Evolutionary conservation across 2,113 vertebrate species (phyloP), one percentile per base, ranked within the genome.

Genomic region (Malaclemys terrapin): DNA sequence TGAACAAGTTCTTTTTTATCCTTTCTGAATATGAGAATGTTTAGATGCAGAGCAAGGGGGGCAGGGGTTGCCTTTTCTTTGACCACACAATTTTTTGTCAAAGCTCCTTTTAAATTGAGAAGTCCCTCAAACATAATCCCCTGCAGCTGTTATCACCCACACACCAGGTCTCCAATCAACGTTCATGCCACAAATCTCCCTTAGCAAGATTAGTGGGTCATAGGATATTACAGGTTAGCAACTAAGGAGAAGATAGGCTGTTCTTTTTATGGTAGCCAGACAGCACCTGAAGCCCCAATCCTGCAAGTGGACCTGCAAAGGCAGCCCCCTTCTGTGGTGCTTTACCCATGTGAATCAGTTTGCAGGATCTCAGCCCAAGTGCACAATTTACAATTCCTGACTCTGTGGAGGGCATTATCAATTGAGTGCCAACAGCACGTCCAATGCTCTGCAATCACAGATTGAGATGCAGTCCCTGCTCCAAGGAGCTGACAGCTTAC

Each of bases 101-200:
- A 69, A 89, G 88, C 75, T 88, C 84, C 20, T 90, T 85, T 29
- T 80, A 90, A 84, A 86, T 85, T 76, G 82, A 35, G 3, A 81
- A 69, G 93, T 47, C 47, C 89, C 65, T 92, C 82, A 80, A 88
- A 45, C 27, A 50, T 24, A 94, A 94, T 54, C 50, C 88, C 65
- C 83, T 80, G 59, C 84, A 97, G 93, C 93, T 97, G 93, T 96
- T 94, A 96, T 89, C 92, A 97, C 86, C 90, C 90, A 80, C 83
- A 92, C 78, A 81, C 85, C 69, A 72, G 93, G 88, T 89, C 31
- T 93, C 56, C 47, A 82, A 87, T 72, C 95, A 95, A 94, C 5
- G 9, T 79, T 91, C n/a, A 47, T 72, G 89, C 53, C 91, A 88
- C 56, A 89, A 17, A 93, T 78, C 59, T 94, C 92, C 93, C 85